phyloP scores from a whole-genome alignment of 1,140 invertebrate genomes.

The Apis cerana region DNA sequence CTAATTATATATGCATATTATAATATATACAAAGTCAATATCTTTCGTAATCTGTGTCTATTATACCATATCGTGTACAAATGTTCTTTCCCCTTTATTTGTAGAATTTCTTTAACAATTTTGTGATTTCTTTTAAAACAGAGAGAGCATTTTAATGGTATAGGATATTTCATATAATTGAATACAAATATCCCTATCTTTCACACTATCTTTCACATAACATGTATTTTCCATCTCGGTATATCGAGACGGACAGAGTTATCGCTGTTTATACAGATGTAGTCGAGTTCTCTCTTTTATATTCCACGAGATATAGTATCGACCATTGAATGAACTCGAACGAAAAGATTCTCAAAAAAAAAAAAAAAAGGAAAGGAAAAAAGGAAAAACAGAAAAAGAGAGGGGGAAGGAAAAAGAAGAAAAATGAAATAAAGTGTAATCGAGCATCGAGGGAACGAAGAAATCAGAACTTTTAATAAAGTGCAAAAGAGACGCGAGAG shows the following conservation, averaged over 20 bases:
- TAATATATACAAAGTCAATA: no score
- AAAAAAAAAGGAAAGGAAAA: no score
- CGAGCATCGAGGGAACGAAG: no score
- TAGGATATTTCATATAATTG: background rate
- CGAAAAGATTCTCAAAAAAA: background rate
- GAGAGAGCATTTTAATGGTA: background rate
- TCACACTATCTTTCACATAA: background rate
- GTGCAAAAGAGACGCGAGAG: constrained; percentile 3
- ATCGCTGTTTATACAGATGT: background rate
- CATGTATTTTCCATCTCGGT: background rate
- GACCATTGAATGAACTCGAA: background rate
- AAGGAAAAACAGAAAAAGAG: no score
- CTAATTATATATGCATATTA: no score
- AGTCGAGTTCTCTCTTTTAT: background rate
- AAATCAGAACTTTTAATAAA: constrained; percentile 18
- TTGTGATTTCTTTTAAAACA: background rate
- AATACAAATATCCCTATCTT: background rate
- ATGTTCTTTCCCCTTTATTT: background rate
- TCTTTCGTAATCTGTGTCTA: no score
- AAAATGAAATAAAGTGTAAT: background rate
- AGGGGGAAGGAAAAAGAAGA: no score
- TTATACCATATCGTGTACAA: background rate
- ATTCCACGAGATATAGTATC: background rate
- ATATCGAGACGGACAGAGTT: background rate
- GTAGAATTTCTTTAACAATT: background rate